A percentile compares a stretch with the other conserved stretches of the same genome.
phyloP scores from a whole-genome alignment of 2,113 vertebrate genomes.

The Ophthalmolycus amberensis region DNA sequence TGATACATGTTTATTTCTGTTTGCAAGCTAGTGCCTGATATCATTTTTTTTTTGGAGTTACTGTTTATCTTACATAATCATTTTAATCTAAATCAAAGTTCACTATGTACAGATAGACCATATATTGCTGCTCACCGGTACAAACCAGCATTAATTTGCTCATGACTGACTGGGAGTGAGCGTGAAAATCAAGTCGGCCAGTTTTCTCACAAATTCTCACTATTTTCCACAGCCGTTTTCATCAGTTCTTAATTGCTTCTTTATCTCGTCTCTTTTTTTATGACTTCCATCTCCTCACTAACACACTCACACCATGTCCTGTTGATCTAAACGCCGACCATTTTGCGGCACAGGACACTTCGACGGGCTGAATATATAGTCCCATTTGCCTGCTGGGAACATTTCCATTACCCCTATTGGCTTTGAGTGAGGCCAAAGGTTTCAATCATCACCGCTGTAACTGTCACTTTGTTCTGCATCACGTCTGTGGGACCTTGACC shows the following conservation, averaged over 20 bases:
- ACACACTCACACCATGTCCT: conserved; percentile 41
- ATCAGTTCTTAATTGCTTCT: conserved; percentile 7
- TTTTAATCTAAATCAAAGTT: conserved; percentile 61
- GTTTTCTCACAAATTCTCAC: conserved; percentile 23
- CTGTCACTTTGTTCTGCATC: conserved; percentile 57
- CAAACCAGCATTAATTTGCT: conserved; percentile 38
- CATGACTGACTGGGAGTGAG: not conserved
- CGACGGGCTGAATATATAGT: conserved; percentile 68
- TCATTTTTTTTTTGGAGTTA: conserved; percentile 35
- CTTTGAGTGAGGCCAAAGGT: conserved; percentile 42
- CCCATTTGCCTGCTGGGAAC: conserved; percentile 64
- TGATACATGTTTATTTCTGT: conserved; percentile 48
- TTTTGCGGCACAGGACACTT: conserved; percentile 57
- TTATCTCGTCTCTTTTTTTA: conserved; percentile 40
- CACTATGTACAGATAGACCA: conserved; percentile 75
- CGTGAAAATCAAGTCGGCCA: conserved; percentile 35
- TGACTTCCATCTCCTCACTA: conserved; percentile 33
- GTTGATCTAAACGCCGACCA: conserved; percentile 53
- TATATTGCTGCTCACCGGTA: conserved; percentile 57
- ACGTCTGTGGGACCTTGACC: conserved; percentile 59
- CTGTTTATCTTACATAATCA: conserved; percentile 56
- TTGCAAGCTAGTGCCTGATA: conserved; percentile 49
- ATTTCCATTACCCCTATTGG: conserved; percentile 66
- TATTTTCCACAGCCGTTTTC: conserved; percentile 4
- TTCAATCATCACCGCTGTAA: conserved; percentile 66